Evolutionary conservation across 2,113 vertebrate genomes (phyloP), one percentile per base, ranked within the genome.

Genomic region (Rhizomys pruinosus): DNA sequence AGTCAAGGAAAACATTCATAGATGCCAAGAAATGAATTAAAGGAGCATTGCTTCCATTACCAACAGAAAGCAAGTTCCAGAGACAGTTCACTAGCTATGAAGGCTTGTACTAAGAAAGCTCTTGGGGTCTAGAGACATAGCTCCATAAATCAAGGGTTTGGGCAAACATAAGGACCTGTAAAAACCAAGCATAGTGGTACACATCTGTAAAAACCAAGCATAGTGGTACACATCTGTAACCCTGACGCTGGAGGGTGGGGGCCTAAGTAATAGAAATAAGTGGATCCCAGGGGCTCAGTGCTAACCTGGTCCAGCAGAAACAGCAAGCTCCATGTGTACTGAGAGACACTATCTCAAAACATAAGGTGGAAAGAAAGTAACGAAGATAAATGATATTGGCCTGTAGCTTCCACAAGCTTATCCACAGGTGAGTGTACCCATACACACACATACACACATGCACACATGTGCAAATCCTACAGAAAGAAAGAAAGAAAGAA

Each of bases 1-100:
- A 97, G 68, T 92, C 68, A 95, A 97, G 97, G 69, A 95, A 92
- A 84, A 95, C 94, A 63, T 97, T 97, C 84, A 80, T 96, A 94
- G 87, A 42, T 96, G 92, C 96, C 90, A 86, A 84, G 63, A 77
- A 76, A 68, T 8, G 82, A 68, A 37, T n/a, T 16, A 64, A 92
- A 90, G 32, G 34, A 92, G 52, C 37, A 20, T 34, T 86, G 71
- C 39, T 68, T 96, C 59, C 64, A 27, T 93, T 72, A 55, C 72
- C 34, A 63, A 47, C 27, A 57, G 37, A 93, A 71, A 88, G 6
- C 23, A 85, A 76, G 77, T 42, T 34, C 39, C 34, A 61, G 32
- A 20, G 34, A n/a, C 69, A 86, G 52, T 69, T 90, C 79, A 88
- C 89, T 79, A 93, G 29, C 9, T 25, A 22, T 57, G 72, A 78